Base-by-base conservation (phyloP, 2,888 invertebrate genomes). In the Sclerodermus sp. region DNA sequence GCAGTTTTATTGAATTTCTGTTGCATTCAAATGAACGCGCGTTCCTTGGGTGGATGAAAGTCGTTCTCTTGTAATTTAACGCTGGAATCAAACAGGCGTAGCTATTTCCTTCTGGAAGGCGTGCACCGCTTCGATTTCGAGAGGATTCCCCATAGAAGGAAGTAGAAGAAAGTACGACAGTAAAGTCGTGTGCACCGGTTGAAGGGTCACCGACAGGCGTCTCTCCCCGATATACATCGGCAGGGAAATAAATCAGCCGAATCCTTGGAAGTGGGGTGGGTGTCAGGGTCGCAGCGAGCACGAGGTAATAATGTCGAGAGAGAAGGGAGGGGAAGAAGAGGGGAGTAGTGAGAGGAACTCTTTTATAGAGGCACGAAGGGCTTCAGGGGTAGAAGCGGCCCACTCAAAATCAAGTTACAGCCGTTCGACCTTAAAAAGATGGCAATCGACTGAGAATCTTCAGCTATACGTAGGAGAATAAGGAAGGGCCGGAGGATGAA, bases 401-500 rank as follows among this genome's bases (percentile, higher is more conserved):
- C 42, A 44, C 47, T 45, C 36, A 51, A 51, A 54, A 44, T 47
- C 47, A 45, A 51, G 42, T 54, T 51, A 47, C 45, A 37, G 38
- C 36, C 36, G 37, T 30, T 15, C 46, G 42, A 39, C 16, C 29
- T 15, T 42, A 30, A 38, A 40, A 49, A 45, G 42, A 23, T 18
- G 34, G 29, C 14, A 32, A 36, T 45, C 29, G 18, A 12, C 45
- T 23, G 18, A 32, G 45, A 44, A 32, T 23, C 23, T 23, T 8
- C 23, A 23, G 23, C 8, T 23, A 23, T 23, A 23, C 23, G 42
- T 29, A 40, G 38, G 37, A 37, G 44, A 38, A 49, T 45, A 34
- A 47, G 42, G 34, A n/a, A 29, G 30, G 38, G 12, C 14, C 4
- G 4, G 18, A 53, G 40, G 23, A n/a, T 6, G 23, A n/a, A 15